Conservation (phyloP, 2,888 invertebrate genomes). For the Eristalis intricaria region DNA sequence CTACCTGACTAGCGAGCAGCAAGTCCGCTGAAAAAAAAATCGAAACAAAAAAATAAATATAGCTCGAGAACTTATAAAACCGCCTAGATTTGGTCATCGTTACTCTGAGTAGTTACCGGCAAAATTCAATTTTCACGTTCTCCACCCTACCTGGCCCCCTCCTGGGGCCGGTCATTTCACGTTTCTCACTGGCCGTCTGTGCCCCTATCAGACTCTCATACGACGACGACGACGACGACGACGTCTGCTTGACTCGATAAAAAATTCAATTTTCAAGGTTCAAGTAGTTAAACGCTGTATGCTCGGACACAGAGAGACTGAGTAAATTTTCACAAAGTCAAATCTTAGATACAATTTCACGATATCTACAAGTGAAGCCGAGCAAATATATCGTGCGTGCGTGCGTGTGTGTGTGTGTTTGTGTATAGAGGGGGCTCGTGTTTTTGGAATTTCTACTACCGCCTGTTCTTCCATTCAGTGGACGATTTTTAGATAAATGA, state of each 20-base stretch:
- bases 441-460: neutral
- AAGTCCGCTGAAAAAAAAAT: neutral
- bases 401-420: no score
- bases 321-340: neutral
- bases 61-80: constrained; percentile 20
- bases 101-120: constrained; percentile 31
- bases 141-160: constrained; percentile 3
- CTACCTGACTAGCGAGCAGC: neutral
- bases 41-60: neutral
- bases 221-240: neutral
- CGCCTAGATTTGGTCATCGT: constrained; percentile 32
- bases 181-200: constrained; percentile 4
- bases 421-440: neutral
- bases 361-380: neutral
- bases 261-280: constrained; percentile 47
- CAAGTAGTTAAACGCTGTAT: constrained; percentile 34
- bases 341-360: neutral
- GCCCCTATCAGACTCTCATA: constrained; percentile 3
- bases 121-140: constrained; percentile 20
- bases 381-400: neutral
- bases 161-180: neutral
- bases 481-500: neutral
- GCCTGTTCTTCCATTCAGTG: neutral
- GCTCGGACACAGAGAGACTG: neutral
- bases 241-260: constrained; percentile 44